Base-by-base conservation (phyloP, 2,797 vertebrate genomes). In the Ctenopoma multispine region DNA sequence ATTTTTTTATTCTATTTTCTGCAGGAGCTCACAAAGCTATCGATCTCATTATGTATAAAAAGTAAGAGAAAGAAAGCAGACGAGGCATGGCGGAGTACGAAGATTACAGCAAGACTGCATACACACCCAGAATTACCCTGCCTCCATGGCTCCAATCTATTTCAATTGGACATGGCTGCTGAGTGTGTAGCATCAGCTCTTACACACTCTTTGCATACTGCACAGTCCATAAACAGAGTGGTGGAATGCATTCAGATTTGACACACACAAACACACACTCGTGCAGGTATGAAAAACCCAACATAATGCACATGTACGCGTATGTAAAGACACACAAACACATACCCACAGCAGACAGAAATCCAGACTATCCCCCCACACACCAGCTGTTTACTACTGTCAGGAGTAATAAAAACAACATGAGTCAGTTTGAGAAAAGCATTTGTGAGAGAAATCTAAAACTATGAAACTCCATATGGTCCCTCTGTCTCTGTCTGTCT, bases 111-210 rank as follows among this genome's bases (percentile, higher is more conserved):
- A 27, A 70, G 63, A n/a, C 74, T 53, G 77, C 82, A 67, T 29
- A 62, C 80, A 77, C 78, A 70, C 82, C 60, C 72, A 58, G 62
- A 80, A 84, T 83, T 71, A 88, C 85, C 71, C 80, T 44, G 69
- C 80, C 71, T 79, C 80, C 68, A 72, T 40, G 75, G 81, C 84
- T 87, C 87, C 90, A 91, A 92, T 92, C 89, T 93, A 90, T 91
- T 92, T 78, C 86, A 83, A 93, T 93, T 92, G 89, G 91, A 90
- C 86, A 92, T 85, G 91, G 90, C 89, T 91, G 85, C 81, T 54
- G 84, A 77, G 76, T 72, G 76, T 80, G 85, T 80, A 79, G 80
- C 83, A 34, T 75, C 44, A 21, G 24, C 71, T 69, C 81, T 76
- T 75, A 80, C 78, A 80, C 80, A 82, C 87, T 76, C 77, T 54